A percentile compares a stretch with the other conserved stretches of the same genome.
phyloP scores from a whole-genome alignment of 2,888 invertebrate genomes.

The Ennomos fuscantarius region DNA sequence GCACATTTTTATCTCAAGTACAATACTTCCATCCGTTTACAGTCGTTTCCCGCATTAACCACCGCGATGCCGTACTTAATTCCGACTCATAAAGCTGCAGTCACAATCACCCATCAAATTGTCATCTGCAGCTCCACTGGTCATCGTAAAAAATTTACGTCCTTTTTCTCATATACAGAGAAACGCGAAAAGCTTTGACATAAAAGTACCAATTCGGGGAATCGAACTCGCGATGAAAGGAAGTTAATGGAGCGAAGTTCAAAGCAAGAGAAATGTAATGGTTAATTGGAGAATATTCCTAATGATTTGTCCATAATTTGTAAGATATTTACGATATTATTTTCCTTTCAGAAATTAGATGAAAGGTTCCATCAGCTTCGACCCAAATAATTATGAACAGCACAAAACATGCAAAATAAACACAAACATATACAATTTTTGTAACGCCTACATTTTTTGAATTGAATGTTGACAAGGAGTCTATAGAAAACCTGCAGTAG shows the following conservation, averaged over 20 bases:
- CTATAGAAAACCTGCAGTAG: too few relatives aligned
- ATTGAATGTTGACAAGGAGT: too few relatives aligned
- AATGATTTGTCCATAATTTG: slow-evolving; percentile 6
- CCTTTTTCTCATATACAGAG: slow-evolving; percentile 21
- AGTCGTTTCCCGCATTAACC: slow-evolving; percentile 33
- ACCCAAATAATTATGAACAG: too few relatives aligned
- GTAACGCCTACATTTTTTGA: too few relatives aligned
- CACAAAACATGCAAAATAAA: too few relatives aligned
- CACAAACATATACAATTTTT: too few relatives aligned
- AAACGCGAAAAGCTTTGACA: slow-evolving; percentile 20
- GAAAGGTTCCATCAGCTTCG: too few relatives aligned
- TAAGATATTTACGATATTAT: not conserved
- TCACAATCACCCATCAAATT: slow-evolving; percentile 44
- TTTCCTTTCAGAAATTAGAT: too few relatives aligned
- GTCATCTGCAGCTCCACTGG: slow-evolving; percentile 47
- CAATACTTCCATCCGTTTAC: slow-evolving; percentile 30
- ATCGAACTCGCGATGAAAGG: slow-evolving; percentile 26
- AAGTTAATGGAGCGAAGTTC: slow-evolving; percentile 34
- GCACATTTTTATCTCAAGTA: slow-evolving; percentile 23
- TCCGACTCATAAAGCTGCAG: slow-evolving; percentile 49
- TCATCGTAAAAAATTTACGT: slow-evolving; percentile 48
- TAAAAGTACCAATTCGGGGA: slow-evolving; percentile 12
- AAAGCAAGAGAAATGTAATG: slow-evolving; percentile 23
- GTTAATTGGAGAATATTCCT: slow-evolving; percentile 8
- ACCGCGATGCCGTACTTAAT: slow-evolving; percentile 44